Percentiles rank a stretch among this genome's conserved stretches.
Conservation (phyloP, 2,113 vertebrate genomes). For the Barbus barbus region DNA sequence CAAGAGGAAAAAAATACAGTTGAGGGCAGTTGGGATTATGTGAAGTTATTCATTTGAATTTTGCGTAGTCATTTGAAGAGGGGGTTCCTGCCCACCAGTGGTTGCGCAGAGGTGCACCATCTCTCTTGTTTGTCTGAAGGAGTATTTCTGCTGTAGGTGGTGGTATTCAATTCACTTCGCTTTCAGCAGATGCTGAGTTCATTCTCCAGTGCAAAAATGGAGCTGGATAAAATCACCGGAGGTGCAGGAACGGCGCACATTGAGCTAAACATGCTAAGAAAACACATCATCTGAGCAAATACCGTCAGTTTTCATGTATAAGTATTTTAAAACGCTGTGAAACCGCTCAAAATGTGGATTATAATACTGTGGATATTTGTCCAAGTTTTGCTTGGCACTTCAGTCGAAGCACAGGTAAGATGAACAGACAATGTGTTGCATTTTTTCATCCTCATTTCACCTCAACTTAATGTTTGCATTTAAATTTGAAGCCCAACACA, state of each 20-base stretch:
- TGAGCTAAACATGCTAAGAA: not conserved
- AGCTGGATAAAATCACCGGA: not conserved
- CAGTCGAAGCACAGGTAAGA: conserved; percentile 46
- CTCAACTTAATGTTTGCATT: not conserved
- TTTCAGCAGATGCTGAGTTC: conserved; percentile 11
- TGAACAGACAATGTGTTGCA: not conserved
- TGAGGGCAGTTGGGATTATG: not conserved
- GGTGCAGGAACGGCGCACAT: not conserved
- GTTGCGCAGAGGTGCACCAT: not conserved
- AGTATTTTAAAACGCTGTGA: not conserved
- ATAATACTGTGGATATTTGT: conserved; percentile 27
- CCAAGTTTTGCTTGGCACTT: conserved; percentile 30
- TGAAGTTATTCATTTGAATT: not conserved
- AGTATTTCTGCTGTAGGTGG: conserved; percentile 3
- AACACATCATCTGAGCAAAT: not conserved
- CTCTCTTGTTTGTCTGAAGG: not conserved
- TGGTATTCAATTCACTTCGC: not conserved
- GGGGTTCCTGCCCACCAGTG: not conserved
- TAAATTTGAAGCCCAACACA: not conserved
- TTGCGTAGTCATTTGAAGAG: not conserved
- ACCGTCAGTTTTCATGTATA: not conserved
- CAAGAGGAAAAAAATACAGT: not conserved
- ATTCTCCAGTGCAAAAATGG: not conserved
- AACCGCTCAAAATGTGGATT: conserved; percentile 10
- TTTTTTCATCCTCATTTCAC: not conserved